Evolutionary conservation across 2,888 invertebrate species (phyloP).

Genomic region (Drosophila macrothrix): DNA sequence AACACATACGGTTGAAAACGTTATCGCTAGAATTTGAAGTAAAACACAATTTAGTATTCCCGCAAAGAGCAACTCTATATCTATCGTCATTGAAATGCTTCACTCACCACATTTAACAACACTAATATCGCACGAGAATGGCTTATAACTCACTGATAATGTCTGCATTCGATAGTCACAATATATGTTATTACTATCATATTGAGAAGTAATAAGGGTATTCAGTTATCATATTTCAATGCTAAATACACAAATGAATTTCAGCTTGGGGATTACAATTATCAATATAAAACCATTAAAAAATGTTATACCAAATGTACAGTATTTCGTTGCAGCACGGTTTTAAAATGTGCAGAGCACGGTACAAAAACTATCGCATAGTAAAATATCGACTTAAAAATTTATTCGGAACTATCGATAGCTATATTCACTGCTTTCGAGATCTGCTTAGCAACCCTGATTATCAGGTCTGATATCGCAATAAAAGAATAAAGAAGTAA

Average conservation of each 20-base stretch:
- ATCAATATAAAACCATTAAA: not conserved
- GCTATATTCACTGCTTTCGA: constrained; percentile 6
- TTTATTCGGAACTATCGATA: constrained; percentile 21
- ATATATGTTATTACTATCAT: not conserved
- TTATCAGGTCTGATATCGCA: constrained; percentile 42
- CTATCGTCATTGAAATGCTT: not conserved
- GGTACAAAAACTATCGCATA: not conserved
- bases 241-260: not conserved
- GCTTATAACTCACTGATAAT: not conserved
- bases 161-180: not conserved
- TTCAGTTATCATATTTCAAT: not conserved
- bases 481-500: constrained; percentile 68
- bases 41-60: not conserved
- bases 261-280: not conserved
- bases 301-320: not conserved
- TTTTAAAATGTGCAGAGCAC: not conserved
- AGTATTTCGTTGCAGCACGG: not conserved
- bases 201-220: not conserved
- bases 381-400: constrained; percentile 8
- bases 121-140: not conserved
- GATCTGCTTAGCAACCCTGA: constrained; percentile 43
- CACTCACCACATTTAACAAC: not conserved
- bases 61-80: not conserved
- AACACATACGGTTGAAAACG: not conserved
- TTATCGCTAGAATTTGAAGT: not conserved